Evolutionary conservation across 2,797 vertebrate species (phyloP).

Genomic region (Rallus crepitans): DNA sequence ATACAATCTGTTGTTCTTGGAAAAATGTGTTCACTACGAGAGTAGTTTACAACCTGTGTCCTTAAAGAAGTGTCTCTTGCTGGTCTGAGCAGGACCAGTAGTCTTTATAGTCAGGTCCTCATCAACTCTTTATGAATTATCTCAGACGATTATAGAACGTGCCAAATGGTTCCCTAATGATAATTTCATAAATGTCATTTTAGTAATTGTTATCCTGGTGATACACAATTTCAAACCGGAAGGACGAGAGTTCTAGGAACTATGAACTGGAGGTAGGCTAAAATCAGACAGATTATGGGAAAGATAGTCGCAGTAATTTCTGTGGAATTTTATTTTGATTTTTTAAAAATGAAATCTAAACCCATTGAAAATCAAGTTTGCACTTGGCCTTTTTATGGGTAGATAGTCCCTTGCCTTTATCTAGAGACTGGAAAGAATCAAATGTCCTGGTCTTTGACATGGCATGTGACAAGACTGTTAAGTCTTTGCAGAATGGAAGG

Average conservation of each 20-base stretch:
- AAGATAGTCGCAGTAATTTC: background rate
- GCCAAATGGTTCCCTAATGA: background rate
- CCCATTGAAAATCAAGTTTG: background rate
- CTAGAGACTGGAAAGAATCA: background rate
- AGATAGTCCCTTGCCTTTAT: background rate
- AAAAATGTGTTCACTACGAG: background rate
- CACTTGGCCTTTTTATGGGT: background rate
- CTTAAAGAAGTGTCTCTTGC: background rate
- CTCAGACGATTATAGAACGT: background rate
- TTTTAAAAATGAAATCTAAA: background rate
- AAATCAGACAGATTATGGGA: background rate
- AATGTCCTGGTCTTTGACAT: accelerated
- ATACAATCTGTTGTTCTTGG: background rate
- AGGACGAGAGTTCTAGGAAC: background rate
- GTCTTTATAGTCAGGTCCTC: background rate
- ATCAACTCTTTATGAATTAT: background rate
- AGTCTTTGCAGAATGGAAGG: background rate
- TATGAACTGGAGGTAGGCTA: background rate
- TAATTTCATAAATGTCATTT: background rate
- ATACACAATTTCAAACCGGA: background rate
- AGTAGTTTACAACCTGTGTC: background rate
- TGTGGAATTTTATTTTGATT: background rate
- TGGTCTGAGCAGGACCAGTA: background rate
- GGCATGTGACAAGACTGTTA: accelerated
- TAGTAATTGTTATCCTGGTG: background rate